phyloP scores from a whole-genome alignment of 2,113 vertebrate genomes.

The Heterochromis multidens region DNA sequence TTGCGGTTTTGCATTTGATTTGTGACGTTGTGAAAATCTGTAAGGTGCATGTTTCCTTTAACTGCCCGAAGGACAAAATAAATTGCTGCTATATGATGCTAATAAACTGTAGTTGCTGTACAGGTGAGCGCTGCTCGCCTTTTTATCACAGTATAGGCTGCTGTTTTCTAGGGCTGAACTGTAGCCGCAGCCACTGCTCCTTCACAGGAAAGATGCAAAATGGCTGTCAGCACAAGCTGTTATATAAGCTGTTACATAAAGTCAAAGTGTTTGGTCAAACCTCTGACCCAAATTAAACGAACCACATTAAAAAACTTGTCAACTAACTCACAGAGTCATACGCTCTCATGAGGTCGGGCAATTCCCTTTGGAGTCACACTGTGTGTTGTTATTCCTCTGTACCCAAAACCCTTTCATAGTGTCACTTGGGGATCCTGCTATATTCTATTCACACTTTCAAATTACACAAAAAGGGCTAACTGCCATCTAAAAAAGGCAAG shows the following conservation, averaged over 20 bases:
- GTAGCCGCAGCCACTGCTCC: not conserved
- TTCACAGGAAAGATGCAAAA: not conserved
- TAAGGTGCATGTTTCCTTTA: not conserved
- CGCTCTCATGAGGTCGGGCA: not conserved
- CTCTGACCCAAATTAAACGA: slow-evolving; percentile 19
- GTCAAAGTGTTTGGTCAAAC: slow-evolving; percentile 1
- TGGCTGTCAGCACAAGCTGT: slow-evolving; percentile 10
- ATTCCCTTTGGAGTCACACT: not conserved
- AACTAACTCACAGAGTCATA: slow-evolving; percentile 19
- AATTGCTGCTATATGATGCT: not conserved
- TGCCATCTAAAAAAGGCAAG: not conserved
- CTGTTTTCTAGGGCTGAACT: not conserved
- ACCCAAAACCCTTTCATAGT: not conserved
- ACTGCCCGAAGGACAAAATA: not conserved
- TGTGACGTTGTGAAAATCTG: not conserved
- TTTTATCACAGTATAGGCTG: not conserved
- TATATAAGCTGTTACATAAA: slow-evolving; percentile 52
- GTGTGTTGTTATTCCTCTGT: not conserved
- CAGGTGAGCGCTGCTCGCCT: not conserved
- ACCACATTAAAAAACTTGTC: slow-evolving; percentile 13
- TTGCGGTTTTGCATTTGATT: fast-evolving
- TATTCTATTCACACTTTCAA: not conserved
- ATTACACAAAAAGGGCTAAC: not conserved
- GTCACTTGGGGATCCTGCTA: not conserved
- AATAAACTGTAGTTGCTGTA: not conserved